Conservation (phyloP, 2,113 vertebrate species). For the Sinocyclocheilus grahami region DNA sequence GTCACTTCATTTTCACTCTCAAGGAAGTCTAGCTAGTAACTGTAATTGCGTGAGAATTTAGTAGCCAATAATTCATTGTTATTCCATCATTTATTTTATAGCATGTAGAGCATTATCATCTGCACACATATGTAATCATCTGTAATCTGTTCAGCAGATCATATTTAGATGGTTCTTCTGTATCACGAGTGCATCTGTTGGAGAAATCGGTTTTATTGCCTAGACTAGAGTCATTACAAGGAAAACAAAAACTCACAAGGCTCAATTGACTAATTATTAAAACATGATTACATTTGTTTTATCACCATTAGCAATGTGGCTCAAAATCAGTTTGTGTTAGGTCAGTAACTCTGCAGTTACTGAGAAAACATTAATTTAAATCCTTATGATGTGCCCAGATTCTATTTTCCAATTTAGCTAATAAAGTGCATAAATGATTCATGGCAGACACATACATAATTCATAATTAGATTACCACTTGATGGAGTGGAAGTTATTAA, state of each 20-base stretch:
- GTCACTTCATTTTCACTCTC: too few species aligned
- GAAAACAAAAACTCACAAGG: slow-evolving; percentile 66
- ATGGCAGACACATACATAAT: slow-evolving; percentile 82
- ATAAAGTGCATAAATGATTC: slow-evolving; percentile 85
- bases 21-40: neutral
- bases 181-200: slow-evolving; percentile 71
- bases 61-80: neutral
- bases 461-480: slow-evolving; percentile 89
- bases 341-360: slow-evolving; percentile 61
- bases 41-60: neutral
- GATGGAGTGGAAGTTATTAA: slow-evolving; percentile 90
- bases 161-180: slow-evolving; percentile 59
- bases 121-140: neutral
- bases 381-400: slow-evolving; percentile 69
- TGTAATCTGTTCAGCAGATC: neutral
- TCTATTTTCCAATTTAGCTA: slow-evolving; percentile 79
- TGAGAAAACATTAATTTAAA: slow-evolving; percentile 66
- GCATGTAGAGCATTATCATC: neutral
- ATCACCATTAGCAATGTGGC: slow-evolving; percentile 67
- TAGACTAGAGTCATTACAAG: slow-evolving; percentile 60
- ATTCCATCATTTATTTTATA: neutral
- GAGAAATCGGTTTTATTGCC: slow-evolving; percentile 71
- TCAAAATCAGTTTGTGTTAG: slow-evolving; percentile 68
- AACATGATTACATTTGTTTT: slow-evolving; percentile 73
- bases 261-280: slow-evolving; percentile 78